Percentiles rank a stretch among this genome's conserved stretches.
These are phyloP conservation scores for Agapornis roseicollis DNA, from an alignment of 2,113 vertebrate genomes.

Conservation along the genomic window DNA sequence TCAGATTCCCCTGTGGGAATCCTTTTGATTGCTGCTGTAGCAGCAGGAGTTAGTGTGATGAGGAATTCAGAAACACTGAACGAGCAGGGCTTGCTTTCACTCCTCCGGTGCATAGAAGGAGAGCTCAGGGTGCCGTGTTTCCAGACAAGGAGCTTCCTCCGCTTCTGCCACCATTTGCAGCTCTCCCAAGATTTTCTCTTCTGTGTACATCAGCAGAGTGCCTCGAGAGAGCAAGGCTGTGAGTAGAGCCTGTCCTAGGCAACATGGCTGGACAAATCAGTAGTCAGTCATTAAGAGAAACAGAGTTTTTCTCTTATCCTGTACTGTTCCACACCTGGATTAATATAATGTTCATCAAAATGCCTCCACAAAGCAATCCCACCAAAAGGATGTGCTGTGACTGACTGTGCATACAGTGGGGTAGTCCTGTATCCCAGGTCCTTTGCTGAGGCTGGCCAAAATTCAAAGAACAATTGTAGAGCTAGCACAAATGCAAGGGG, in stretches of 20 bases:
- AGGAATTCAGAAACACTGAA: not conserved
- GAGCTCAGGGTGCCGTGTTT: not conserved
- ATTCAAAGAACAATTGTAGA: not conserved
- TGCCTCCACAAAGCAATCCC: not conserved
- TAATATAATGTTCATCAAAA: not conserved
- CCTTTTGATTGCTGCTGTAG: not conserved
- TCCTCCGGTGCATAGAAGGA: fast-evolving
- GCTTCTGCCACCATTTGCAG: not conserved
- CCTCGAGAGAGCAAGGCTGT: fast-evolving
- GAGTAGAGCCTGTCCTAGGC: not conserved
- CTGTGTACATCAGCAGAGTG: fast-evolving
- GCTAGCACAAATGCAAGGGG: not conserved
- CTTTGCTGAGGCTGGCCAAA: not conserved
- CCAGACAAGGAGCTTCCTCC: not conserved
- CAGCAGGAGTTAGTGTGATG: not conserved
- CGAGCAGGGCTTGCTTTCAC: not conserved
- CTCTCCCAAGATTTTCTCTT: not conserved
- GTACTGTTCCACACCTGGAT: not conserved
- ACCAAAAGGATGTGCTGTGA: not conserved
- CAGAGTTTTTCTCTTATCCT: not conserved
- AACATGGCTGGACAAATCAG: fast-evolving
- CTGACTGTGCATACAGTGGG: fast-evolving
- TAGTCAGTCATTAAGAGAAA: fast-evolving
- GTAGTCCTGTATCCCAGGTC: not conserved
- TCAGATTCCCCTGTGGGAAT: not conserved